A percentile compares a stretch with the other conserved stretches of the same genome.
Conservation (phyloP, 2,888 invertebrate genomes). For the Parascotia fuliginaria region DNA sequence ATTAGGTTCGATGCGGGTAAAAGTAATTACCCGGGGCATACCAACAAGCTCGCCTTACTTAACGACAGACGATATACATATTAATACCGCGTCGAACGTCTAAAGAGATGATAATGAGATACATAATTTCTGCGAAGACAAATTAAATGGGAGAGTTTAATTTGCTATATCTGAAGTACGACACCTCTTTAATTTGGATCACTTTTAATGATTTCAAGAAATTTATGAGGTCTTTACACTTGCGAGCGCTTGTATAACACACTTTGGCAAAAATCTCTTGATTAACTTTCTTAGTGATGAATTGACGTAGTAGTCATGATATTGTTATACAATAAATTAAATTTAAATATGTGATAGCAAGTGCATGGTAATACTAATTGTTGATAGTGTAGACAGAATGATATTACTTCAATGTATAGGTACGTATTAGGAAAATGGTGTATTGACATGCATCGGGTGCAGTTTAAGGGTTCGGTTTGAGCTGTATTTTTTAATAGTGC, state of each 20-base stretch:
- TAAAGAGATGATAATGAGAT: constrained; percentile 30
- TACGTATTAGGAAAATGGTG: no score
- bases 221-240: not conserved
- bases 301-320: no score
- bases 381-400: no score
- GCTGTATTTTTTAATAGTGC: no score
- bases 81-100: constrained; percentile 21
- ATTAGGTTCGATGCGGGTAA: constrained; percentile 64
- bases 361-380: no score
- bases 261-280: no score
- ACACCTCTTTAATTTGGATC: not conserved
- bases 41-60: constrained; percentile 53
- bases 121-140: constrained; percentile 28
- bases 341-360: no score
- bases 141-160: constrained; percentile 20
- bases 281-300: no score
- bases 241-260: not conserved
- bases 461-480: no score
- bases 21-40: constrained; percentile 63
- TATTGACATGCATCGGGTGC: no score
- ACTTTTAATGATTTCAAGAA: not conserved
- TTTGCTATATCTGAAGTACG: constrained; percentile 12
- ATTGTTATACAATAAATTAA: no score
- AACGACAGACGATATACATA: constrained; percentile 29
- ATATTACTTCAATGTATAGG: no score